Conservation (phyloP, 2,797 vertebrate species). For the Pagetopsis macropterus region DNA sequence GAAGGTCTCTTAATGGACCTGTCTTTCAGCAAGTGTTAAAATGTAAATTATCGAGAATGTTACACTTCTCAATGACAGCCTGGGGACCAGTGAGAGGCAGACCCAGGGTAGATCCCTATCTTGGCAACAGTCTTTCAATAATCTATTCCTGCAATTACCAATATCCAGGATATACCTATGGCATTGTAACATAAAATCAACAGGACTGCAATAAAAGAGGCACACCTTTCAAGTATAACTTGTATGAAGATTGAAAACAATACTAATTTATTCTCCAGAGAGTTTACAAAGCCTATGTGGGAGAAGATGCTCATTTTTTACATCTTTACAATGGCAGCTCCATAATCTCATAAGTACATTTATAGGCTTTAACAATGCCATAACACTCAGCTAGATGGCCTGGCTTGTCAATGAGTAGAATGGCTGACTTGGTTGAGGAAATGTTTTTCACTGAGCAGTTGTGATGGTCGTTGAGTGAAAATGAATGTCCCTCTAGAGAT, state of each 20-base stretch:
- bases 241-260: conserved; percentile 49
- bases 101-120: conserved; percentile 50
- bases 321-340: conserved; percentile 52
- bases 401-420: conserved; percentile 50
- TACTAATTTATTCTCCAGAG: conserved; percentile 30
- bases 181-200: conserved; percentile 41
- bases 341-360: conserved; percentile 64
- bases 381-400: conserved; percentile 55
- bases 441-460: conserved; percentile 42
- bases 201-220: conserved; percentile 40
- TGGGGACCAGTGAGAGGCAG: conserved; percentile 58
- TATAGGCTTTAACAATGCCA: conserved; percentile 58
- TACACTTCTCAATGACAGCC: conserved; percentile 68
- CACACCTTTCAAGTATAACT: conserved; percentile 28
- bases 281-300: conserved; percentile 15
- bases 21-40: conserved; percentile 75
- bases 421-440: conserved; percentile 46
- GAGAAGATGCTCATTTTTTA: conserved; percentile 48
- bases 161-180: conserved; percentile 37
- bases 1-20: conserved; percentile 66
- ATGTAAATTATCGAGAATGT: conserved; percentile 74
- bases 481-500: conserved; percentile 48
- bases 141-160: conserved; percentile 50
- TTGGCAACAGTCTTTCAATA: conserved; percentile 51
- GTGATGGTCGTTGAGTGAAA: conserved; percentile 53